Conservation (phyloP, 2,797 vertebrate genomes). For the Chelon labrosus region DNA sequence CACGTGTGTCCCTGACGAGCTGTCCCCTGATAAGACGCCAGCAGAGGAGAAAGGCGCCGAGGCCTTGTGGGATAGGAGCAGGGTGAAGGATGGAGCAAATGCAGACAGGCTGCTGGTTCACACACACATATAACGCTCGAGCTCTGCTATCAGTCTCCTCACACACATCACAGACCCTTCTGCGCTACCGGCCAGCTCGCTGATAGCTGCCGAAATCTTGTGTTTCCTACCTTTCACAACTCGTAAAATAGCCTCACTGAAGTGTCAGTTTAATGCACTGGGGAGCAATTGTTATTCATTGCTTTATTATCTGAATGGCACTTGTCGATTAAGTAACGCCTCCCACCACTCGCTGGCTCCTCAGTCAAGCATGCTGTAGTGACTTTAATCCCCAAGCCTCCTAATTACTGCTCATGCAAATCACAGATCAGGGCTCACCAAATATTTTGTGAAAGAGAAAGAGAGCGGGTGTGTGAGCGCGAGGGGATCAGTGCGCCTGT, state of each 20-base stretch:
- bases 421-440: conserved; percentile 66
- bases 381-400: conserved; percentile 70
- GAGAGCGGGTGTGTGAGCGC: conserved; percentile 3
- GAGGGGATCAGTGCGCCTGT: conserved; percentile 52
- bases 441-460: conserved; percentile 44
- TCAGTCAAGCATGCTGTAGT: conserved; percentile 51
- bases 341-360: conserved; percentile 48
- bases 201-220: conserved; percentile 37
- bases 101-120: conserved; percentile 77
- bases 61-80: conserved; percentile 80
- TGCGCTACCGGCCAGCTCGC: conserved; percentile 28
- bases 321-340: conserved; percentile 65
- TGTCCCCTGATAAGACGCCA: conserved; percentile 79
- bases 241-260: conserved; percentile 29
- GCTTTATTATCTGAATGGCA: conserved; percentile 69
- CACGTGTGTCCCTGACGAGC: conserved; percentile 85
- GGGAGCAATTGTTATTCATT: conserved; percentile 71
- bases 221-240: conserved; percentile 33
- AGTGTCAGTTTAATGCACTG: conserved; percentile 42
- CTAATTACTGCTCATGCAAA: conserved; percentile 80
- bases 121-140: conserved; percentile 47
- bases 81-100: conserved; percentile 84
- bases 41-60: conserved; percentile 60
- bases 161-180: conserved; percentile 43
- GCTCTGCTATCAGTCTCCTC: conserved; percentile 58